These are phyloP conservation scores for Dolichallabes microphthalmus DNA, from an alignment of 2,113 vertebrate genomes.

Conservation along the genomic window DNA sequence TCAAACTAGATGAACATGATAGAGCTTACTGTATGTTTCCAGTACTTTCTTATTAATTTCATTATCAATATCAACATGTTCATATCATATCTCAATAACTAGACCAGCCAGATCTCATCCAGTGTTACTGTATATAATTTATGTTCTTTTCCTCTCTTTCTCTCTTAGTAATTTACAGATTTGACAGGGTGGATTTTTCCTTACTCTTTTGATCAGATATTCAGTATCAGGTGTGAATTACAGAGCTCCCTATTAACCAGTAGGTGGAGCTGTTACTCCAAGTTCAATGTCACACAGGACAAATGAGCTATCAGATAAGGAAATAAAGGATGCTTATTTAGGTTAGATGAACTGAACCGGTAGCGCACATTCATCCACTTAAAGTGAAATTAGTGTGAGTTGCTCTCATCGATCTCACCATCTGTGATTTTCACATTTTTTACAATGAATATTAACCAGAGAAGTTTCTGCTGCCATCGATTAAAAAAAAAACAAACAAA, in stretches of 20 bases:
- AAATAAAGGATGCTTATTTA: background rate
- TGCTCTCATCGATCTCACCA: background rate
- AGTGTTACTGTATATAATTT: background rate
- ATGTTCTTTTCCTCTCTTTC: too few relatives aligned
- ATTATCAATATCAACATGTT: background rate
- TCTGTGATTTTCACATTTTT: constrained; percentile 23
- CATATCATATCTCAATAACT: background rate
- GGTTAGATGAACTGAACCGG: background rate
- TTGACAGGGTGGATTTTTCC: background rate
- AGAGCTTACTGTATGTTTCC: background rate
- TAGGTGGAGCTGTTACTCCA: constrained; percentile 40
- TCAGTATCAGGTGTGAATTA: constrained; percentile 11
- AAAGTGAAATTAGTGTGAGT: background rate
- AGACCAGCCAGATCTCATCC: background rate
- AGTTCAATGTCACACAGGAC: background rate
- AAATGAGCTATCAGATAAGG: background rate
- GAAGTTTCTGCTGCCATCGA: constrained; percentile 21
- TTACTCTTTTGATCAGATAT: background rate
- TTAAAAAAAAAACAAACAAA: background rate
- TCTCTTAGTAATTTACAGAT: background rate
- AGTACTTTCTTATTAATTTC: background rate
- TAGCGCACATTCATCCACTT: background rate
- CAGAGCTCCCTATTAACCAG: constrained; percentile 52
- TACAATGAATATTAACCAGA: constrained; percentile 3
- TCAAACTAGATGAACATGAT: background rate